Percentiles rank a stretch among this genome's conserved stretches.
Conservation (phyloP, 2,888 invertebrate species). For the Drosophila rellima region DNA sequence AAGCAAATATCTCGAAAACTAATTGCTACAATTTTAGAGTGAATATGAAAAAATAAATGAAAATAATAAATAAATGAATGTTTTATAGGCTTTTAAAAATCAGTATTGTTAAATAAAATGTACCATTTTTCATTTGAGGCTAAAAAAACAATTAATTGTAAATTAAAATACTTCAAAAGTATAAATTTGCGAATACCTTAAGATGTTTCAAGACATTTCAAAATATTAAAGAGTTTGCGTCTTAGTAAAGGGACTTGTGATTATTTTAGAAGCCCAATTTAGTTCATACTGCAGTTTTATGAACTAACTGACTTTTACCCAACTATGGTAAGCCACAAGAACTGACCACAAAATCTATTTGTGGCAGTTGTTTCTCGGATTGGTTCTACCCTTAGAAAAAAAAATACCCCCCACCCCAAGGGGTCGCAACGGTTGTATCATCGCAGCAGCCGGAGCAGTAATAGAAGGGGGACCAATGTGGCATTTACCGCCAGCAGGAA, state of each 20-base stretch:
- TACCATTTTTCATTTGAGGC: too few relatives aligned
- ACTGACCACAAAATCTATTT: conserved; percentile 71
- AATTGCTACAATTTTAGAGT: too few relatives aligned
- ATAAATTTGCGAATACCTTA: neutral
- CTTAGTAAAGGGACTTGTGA: neutral
- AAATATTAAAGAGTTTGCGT: too few relatives aligned
- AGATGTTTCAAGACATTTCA: neutral
- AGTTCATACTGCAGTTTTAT: neutral
- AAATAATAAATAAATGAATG: too few relatives aligned
- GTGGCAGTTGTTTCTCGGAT: conserved; percentile 14
- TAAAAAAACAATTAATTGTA: too few relatives aligned
- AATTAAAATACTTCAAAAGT: too few relatives aligned
- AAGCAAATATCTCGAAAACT: too few relatives aligned
- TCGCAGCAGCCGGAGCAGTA: conserved; percentile 17
- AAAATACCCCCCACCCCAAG: conserved; percentile 4
- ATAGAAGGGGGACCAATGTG: conserved; percentile 34
- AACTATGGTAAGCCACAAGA: conserved; percentile 55
- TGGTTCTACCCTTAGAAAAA: conserved; percentile 35
- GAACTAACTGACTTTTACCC: conserved; percentile 21
- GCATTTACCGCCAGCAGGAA: conserved; percentile 66
- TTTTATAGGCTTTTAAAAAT: too few relatives aligned
- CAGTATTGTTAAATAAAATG: too few relatives aligned
- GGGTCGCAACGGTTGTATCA: conserved; percentile 43
- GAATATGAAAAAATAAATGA: too few relatives aligned
- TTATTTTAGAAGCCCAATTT: neutral